Percentiles rank a stretch among this genome's conserved stretches.
Conservation (phyloP, 2,797 vertebrate species). For the Clamator glandarius region DNA sequence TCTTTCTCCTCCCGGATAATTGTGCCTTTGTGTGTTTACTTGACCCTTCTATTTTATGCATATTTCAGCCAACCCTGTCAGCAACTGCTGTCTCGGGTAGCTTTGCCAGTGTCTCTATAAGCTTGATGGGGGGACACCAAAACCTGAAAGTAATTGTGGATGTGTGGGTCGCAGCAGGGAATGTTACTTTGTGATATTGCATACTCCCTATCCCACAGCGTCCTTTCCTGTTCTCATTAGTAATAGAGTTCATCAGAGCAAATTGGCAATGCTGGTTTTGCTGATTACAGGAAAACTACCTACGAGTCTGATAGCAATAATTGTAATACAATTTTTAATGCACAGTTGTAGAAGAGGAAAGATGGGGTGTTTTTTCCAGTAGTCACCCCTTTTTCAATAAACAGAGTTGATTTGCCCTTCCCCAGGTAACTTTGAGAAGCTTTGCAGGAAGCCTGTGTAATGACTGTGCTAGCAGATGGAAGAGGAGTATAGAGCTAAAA, state of each 20-base stretch:
- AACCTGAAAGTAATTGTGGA: not conserved
- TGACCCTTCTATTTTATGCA: not conserved
- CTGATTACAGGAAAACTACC: not conserved
- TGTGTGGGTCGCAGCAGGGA: not conserved
- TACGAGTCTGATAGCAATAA: not conserved
- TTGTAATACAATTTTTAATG: not conserved
- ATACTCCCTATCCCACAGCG: not conserved
- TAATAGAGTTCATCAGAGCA: not conserved
- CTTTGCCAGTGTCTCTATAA: fast-evolving
- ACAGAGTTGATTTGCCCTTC: not conserved
- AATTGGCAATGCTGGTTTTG: not conserved
- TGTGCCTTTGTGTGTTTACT: not conserved
- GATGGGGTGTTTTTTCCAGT: not conserved
- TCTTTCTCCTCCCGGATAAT: not conserved
- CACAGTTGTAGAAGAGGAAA: not conserved
- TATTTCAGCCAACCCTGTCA: not conserved
- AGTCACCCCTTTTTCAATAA: not conserved
- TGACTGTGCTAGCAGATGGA: not conserved
- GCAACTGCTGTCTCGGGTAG: not conserved
- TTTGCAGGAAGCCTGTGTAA: not conserved
- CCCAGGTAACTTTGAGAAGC: not conserved
- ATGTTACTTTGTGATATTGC: not conserved
- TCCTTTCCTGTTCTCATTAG: not conserved
- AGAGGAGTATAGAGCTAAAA: not conserved
- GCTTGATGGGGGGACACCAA: not conserved